These are phyloP conservation scores for Alentia gelatinosa DNA, from an alignment of 2,888 invertebrate species.

Conservation along the genomic window DNA sequence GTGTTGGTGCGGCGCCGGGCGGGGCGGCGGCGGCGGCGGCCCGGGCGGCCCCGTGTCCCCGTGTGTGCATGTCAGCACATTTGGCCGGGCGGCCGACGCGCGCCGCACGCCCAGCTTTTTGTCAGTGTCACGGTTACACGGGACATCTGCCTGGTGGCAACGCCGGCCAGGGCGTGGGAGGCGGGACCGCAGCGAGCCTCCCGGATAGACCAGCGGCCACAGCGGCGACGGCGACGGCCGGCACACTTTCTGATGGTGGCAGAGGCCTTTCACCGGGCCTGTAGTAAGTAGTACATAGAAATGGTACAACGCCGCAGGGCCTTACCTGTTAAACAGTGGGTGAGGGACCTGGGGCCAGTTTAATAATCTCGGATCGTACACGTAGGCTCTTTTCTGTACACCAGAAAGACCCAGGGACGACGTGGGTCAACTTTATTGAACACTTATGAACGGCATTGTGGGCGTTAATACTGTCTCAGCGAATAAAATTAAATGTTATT, in stretches of 20 bases:
- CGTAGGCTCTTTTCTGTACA: too few species aligned
- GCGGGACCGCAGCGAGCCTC: neutral
- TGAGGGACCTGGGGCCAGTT: neutral
- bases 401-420: too few species aligned
- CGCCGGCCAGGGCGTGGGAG: neutral
- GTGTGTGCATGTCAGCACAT: constrained; percentile 20
- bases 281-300: neutral
- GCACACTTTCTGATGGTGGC: too few species aligned
- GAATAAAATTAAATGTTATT: too few species aligned
- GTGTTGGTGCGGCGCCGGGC: neutral
- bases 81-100: neutral
- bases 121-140: neutral
- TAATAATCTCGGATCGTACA: neutral
- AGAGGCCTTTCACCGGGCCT: neutral
- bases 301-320: neutral
- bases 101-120: neutral
- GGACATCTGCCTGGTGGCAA: neutral
- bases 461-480: neutral
- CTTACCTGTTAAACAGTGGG: neutral
- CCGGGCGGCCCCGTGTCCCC: neutral
- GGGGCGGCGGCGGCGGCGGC: neutral
- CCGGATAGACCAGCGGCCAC: neutral
- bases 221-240: neutral
- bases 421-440: too few species aligned
- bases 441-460: neutral